Conservation (phyloP, 1,140 invertebrate species). For the Drosophila murphyi region DNA sequence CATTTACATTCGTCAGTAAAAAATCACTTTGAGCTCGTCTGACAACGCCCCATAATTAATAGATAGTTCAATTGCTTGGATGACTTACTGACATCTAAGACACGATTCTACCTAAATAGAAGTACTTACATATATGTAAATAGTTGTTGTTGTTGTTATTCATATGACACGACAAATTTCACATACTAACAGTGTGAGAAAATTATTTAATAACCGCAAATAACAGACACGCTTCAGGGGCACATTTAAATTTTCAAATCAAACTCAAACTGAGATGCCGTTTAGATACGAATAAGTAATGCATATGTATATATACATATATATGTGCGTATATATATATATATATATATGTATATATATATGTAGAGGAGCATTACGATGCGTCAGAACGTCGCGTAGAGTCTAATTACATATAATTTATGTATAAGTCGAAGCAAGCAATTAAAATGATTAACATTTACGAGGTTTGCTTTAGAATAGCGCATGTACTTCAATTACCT, state of each 20-base stretch:
- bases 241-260: constrained; percentile 49
- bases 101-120: constrained; percentile 7
- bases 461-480: constrained; percentile 21
- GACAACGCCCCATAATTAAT: constrained; percentile 1
- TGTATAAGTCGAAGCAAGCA: constrained; percentile 55
- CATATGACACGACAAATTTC: constrained; percentile 10
- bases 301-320: neutral
- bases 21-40: neutral
- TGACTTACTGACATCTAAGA: constrained; percentile 1
- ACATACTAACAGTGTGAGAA: constrained; percentile 67
- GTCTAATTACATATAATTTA: constrained; percentile 71
- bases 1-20: neutral
- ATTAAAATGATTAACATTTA: constrained; percentile 46
- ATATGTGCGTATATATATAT: neutral
- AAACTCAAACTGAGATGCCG: constrained; percentile 61
- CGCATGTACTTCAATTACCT: neutral
- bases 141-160: constrained; percentile 30
- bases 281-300: constrained; percentile 42
- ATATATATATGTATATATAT: neutral
- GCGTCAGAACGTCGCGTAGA: constrained; percentile 12
- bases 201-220: constrained; percentile 71
- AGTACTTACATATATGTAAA: constrained; percentile 2
- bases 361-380: constrained; percentile 11
- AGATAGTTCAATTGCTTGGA: constrained; percentile 2
- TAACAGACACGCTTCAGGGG: constrained; percentile 55